Evolutionary conservation across 2,113 vertebrate species (phyloP).

Genomic region (Xiphorhynchus elegans): DNA sequence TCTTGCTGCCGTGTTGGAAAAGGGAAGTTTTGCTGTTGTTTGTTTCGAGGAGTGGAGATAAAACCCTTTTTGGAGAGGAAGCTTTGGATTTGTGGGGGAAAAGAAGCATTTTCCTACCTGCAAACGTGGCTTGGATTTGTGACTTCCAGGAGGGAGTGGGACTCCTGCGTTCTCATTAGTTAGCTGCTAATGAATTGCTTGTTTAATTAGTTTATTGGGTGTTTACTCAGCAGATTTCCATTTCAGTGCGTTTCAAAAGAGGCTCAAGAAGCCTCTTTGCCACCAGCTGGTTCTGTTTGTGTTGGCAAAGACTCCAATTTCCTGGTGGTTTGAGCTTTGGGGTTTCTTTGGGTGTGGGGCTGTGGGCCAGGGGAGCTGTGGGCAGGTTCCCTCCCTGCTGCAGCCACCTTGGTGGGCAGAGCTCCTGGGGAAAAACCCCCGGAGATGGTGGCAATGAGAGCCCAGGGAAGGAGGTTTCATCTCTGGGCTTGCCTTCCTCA

Average conservation of each 20-base stretch:
- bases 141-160: neutral
- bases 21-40: neutral
- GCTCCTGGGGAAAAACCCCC: neutral
- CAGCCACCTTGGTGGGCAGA: neutral
- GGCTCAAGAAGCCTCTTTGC: neutral
- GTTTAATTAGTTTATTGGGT: neutral
- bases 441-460: neutral
- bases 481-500: neutral
- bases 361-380: neutral
- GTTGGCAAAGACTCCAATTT: neutral
- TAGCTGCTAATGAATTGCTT: neutral
- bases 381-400: neutral
- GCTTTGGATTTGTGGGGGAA: neutral
- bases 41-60: neutral
- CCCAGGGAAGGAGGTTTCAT: neutral
- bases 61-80: neutral
- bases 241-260: neutral
- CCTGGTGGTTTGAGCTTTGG: neutral
- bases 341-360: neutral
- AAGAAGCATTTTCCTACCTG: neutral
- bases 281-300: neutral
- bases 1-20: neutral
- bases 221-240: neutral
- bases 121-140: neutral
- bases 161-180: neutral